Conservation (phyloP, 2,797 vertebrate species). For the Limosa lapponica region DNA sequence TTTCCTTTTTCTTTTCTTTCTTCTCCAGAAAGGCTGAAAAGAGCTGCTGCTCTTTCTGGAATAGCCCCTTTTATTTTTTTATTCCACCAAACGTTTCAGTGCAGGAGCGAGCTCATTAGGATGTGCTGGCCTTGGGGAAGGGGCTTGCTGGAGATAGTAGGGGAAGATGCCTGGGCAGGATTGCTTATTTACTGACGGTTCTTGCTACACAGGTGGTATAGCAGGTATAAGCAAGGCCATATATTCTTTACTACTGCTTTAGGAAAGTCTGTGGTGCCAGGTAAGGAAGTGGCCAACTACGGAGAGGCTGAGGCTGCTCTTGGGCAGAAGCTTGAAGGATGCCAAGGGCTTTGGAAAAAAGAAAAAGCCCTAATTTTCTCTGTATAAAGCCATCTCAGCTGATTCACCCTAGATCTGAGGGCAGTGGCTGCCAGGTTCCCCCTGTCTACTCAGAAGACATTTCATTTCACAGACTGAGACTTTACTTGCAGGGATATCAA, state of each 20-base stretch:
- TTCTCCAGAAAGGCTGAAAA: background rate
- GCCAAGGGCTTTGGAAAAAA: background rate
- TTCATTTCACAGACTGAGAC: background rate
- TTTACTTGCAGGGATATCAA: background rate
- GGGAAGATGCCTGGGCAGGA: background rate
- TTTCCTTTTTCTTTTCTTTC: too few species aligned
- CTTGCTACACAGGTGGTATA: background rate
- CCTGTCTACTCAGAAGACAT: background rate
- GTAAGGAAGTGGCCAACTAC: background rate
- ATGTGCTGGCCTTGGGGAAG: background rate
- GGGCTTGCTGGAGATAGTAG: background rate
- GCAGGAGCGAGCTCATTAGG: background rate
- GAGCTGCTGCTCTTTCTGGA: background rate
- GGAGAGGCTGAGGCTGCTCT: background rate
- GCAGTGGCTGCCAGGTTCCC: background rate
- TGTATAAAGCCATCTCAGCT: background rate
- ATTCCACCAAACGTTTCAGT: background rate
- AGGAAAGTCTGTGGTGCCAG: background rate
- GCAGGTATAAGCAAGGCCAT: background rate
- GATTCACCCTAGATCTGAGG: background rate
- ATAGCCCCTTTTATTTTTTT: background rate
- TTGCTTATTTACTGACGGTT: background rate
- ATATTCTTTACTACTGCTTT: background rate
- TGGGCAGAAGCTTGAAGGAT: background rate
- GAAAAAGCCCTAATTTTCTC: background rate